Conservation (phyloP, 2,888 invertebrate species). For the Lasius fuliginosus region DNA sequence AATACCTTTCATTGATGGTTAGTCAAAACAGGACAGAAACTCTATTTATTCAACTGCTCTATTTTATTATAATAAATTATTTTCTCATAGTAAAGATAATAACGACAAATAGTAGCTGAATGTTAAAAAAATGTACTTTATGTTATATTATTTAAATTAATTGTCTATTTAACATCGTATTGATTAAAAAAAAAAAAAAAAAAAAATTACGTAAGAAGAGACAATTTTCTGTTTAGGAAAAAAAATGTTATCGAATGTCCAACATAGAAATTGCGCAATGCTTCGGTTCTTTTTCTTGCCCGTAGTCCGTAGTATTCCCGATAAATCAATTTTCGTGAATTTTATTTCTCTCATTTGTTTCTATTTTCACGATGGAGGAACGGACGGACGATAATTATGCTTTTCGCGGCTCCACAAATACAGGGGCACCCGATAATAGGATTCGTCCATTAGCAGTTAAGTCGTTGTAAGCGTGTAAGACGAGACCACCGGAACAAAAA, state of each 20-base stretch:
- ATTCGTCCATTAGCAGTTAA: conserved; percentile 23
- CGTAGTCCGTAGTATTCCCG: neutral
- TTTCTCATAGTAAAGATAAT: neutral
- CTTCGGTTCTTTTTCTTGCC: neutral
- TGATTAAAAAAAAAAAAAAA: neutral
- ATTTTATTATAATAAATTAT: neutral
- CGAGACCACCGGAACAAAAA: neutral
- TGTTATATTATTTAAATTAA: neutral
- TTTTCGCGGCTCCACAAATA: neutral
- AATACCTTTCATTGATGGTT: neutral
- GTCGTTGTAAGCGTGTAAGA: neutral
- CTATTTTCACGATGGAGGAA: neutral
- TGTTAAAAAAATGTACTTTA: neutral
- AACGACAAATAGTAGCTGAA: neutral
- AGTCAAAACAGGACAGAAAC: neutral
- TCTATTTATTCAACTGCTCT: neutral
- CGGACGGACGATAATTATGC: neutral
- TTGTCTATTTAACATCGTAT: neutral
- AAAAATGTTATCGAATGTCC: neutral
- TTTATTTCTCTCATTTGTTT: neutral
- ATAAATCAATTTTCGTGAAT: neutral
- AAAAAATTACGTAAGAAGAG: neutral
- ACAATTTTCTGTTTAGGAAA: neutral
- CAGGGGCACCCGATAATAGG: conserved; percentile 1
- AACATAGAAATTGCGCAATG: neutral